Percentiles rank a stretch among this genome's conserved stretches.
Conservation (phyloP, 2,888 invertebrate species). For the Mellilla xanthometata region DNA sequence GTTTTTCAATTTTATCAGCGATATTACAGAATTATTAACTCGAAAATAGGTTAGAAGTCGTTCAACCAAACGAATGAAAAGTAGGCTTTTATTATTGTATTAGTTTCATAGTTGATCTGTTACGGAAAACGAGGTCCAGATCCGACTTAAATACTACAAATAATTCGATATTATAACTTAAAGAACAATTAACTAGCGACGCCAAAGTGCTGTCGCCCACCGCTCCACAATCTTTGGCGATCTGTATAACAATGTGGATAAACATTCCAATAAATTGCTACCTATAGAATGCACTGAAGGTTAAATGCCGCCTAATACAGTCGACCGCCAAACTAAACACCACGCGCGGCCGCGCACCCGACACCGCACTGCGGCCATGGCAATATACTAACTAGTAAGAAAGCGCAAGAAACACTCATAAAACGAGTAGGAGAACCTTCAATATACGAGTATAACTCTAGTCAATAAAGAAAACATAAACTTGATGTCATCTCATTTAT, state of each 20-base stretch:
- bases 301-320: too few relatives aligned
- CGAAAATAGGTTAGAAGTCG: conserved; percentile 67
- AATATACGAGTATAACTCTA: too few relatives aligned
- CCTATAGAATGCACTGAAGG: conserved; percentile 39
- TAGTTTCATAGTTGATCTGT: conserved; percentile 63
- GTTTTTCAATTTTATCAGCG: conserved; percentile 79
- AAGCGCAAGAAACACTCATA: conserved; percentile 20
- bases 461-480: too few relatives aligned
- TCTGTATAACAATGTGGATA: conserved; percentile 73
- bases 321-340: too few relatives aligned
- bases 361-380: background rate
- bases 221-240: conserved; percentile 74
- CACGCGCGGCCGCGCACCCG: background rate
- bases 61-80: conserved; percentile 71
- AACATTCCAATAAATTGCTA: conserved; percentile 43
- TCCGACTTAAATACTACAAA: conserved; percentile 44
- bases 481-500: too few relatives aligned
- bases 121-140: conserved; percentile 54
- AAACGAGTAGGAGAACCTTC: conserved; percentile 11
- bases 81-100: conserved; percentile 77
- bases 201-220: conserved; percentile 63
- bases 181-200: conserved; percentile 66
- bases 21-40: conserved; percentile 74
- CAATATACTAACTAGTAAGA: background rate
- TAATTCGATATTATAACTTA: conserved; percentile 48